Evolutionary conservation across 2,113 vertebrate species (phyloP).

Genomic region (Ahaetulla prasina): DNA sequence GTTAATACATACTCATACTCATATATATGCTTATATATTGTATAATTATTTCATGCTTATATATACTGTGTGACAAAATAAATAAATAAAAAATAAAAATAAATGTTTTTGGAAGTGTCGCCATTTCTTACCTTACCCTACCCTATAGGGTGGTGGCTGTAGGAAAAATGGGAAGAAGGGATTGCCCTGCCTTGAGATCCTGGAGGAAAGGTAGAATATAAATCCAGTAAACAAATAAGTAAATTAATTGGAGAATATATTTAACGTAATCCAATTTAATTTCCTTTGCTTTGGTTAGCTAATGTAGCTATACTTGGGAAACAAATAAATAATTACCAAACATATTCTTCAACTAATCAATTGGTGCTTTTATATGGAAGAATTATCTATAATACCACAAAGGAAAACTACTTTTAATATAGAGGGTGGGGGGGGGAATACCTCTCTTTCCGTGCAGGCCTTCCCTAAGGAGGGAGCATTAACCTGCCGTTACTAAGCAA

Average conservation of each 20-base stretch:
- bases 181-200: background rate
- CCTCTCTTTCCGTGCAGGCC: background rate
- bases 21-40: no score
- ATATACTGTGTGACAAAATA: no score
- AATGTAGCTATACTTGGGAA: background rate
- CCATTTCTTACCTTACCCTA: background rate
- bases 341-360: background rate
- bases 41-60: no score
- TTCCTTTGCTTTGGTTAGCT: background rate
- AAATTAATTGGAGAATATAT: background rate
- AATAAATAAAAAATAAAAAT: no score
- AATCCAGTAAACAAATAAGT: background rate
- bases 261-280: background rate
- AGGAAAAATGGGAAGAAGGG: background rate
- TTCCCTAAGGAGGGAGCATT: background rate
- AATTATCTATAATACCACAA: background rate
- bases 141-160: background rate
- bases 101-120: background rate
- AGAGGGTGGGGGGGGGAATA: background rate
- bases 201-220: background rate
- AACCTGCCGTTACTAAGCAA: background rate
- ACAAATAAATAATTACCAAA: conserved; percentile 2
- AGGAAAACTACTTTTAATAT: background rate
- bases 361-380: background rate
- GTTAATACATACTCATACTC: no score